Base-by-base conservation (phyloP, 2,888 invertebrate species). In the Lasioglossum leucozonium region DNA sequence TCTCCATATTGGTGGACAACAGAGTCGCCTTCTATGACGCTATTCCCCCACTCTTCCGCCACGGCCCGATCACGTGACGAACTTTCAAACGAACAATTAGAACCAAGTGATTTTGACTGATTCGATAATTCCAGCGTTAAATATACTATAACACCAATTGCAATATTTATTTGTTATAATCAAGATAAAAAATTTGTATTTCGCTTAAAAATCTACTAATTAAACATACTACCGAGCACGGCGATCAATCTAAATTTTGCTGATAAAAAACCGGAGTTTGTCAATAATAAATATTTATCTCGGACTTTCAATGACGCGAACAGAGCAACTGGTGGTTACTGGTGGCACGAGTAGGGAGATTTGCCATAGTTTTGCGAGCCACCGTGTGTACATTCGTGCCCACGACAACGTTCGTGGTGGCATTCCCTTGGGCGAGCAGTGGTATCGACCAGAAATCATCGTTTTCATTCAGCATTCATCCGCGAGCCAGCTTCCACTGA, bases 401-500 rank as follows among this genome's bases (percentile, higher is more conserved):
- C 30, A 62, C 30, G 30, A 6, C 30, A 30, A 62, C 62, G 30
- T 34, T 62, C 58, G 58, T 11, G 72, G 72, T 42, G 42, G 77
- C 42, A 16, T 78, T 58, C 58, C 51, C 51, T 18, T 47, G 37
- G 26, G 69, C 37, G 47, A 30, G 26, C 69, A 67, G 62, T 30
- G 18, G 30, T 40, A 72, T 79, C 72, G 26, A 71, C 22, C 55
- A 58, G 71, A 71, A 76, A 81, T 76, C 72, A 72, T 76, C 72
- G 26, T 65, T 47, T 55, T 42, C 73, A 73, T 73, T 69, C 67
- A 47, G 34, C 55, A 79, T 75, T 74, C 51, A 22, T 51, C 73
- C 72, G 72, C 55, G 40, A 76, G 76, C 72, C 81, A 55, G 77
- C 73, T 73, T 62, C 42, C 65, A 65, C 67, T 26, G 73, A 13